phyloP scores from a whole-genome alignment of 2,113 vertebrate species.

The Danio rerio region GRCz12tu NC_133189.1:19441501-19442000 shows the following conservation, averaged over 20 bases:
- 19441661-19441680: background rate
- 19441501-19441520: background rate
- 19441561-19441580: background rate
- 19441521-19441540: background rate
- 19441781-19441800: conserved; percentile 2
- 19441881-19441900: conserved; percentile 73
- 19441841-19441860: conserved; percentile 10
- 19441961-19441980: conserved; percentile 98
- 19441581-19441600: too few relatives aligned
- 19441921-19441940: conserved; percentile 75
- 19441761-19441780: background rate
- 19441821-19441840: background rate
- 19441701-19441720: too few relatives aligned
- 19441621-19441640: background rate
- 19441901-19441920: conserved; percentile 87
- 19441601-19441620: background rate
- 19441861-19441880: conserved; percentile 45
- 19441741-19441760: background rate
- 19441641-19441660: background rate
- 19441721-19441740: too few relatives aligned
- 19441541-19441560: background rate
- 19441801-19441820: background rate
- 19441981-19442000: conserved; percentile 96
- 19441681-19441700: too few relatives aligned
- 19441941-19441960: conserved; percentile 99